Evolutionary conservation across 2,888 invertebrate genomes (phyloP).

Genomic region (Leucophora obtusa): DNA sequence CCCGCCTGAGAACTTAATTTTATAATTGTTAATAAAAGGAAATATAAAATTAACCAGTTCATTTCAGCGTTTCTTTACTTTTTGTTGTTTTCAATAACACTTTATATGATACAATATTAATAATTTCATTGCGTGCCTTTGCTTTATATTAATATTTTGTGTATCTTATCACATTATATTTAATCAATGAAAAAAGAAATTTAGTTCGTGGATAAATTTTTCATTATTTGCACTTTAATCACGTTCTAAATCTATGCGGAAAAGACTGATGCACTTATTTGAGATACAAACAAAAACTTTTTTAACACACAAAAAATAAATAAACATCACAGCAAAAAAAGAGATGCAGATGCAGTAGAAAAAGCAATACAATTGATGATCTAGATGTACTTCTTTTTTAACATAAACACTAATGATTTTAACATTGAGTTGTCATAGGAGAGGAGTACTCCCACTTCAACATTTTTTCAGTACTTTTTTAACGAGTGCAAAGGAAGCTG

Average conservation of each 20-base stretch:
- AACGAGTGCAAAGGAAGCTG: no score
- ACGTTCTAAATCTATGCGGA: slow-evolving; percentile 42
- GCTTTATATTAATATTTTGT: slow-evolving; percentile 38
- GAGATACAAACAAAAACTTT: no score
- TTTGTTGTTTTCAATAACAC: slow-evolving; percentile 8
- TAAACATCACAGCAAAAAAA: no score
- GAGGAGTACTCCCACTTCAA: no score
- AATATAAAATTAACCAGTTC: slow-evolving; percentile 20
- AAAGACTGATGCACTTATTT: not conserved
- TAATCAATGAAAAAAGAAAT: slow-evolving; percentile 11
- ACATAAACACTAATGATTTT: no score
- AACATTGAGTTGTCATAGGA: no score
- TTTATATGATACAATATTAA: slow-evolving; percentile 14
- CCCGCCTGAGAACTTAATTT: slow-evolving; percentile 26
- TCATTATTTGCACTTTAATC: slow-evolving; percentile 31
- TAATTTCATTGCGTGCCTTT: not conserved
- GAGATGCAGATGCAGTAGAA: no score
- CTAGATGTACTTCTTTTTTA: no score
- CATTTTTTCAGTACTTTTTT: no score
- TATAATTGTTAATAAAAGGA: slow-evolving; percentile 9
- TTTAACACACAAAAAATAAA: no score
- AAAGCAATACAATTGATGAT: no score
- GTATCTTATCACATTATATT: slow-evolving; percentile 9
- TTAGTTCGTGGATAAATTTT: slow-evolving; percentile 30
- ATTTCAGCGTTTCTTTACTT: slow-evolving; percentile 6